phyloP scores from a whole-genome alignment of 2,888 invertebrate genomes.

The Scaptodrosophila latifasciaeformis region DNA sequence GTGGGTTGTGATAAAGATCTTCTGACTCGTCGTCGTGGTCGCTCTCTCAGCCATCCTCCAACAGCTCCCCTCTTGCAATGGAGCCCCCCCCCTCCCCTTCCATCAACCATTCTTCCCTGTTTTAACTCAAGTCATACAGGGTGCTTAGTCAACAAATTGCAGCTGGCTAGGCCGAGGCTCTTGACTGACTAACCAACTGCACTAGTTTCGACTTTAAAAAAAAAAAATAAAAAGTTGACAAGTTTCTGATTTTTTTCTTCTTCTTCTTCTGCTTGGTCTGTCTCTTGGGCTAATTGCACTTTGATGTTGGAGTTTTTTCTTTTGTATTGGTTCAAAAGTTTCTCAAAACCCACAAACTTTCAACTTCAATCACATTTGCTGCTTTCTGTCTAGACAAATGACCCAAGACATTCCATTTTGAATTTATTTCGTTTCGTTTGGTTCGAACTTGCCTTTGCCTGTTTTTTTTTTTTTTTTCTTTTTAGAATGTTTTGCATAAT shows the following conservation, averaged over 20 bases:
- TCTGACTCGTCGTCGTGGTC: neutral
- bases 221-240: too few relatives aligned
- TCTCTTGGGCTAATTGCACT: slow-evolving; percentile 54
- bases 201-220: too few relatives aligned
- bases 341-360: slow-evolving; percentile 3
- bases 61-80: too few relatives aligned
- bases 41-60: neutral
- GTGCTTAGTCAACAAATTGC: slow-evolving; percentile 60
- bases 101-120: slow-evolving; percentile 5
- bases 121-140: slow-evolving; percentile 51
- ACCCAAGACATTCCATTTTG: slow-evolving; percentile 1
- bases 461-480: slow-evolving; percentile 12
- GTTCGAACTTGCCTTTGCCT: neutral
- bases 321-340: slow-evolving; percentile 46
- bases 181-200: slow-evolving; percentile 42
- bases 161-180: slow-evolving; percentile 36
- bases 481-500: slow-evolving; percentile 66
- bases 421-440: slow-evolving; percentile 17
- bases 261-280: slow-evolving; percentile 5
- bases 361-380: neutral
- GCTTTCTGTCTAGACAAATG: slow-evolving; percentile 4
- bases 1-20: slow-evolving; percentile 69
- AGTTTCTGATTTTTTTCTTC: too few relatives aligned
- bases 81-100: too few relatives aligned
- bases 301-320: slow-evolving; percentile 42